These are phyloP conservation scores for Lycophotia porphyrea DNA, from an alignment of 2,888 invertebrate species.

Conservation along the genomic window DNA sequence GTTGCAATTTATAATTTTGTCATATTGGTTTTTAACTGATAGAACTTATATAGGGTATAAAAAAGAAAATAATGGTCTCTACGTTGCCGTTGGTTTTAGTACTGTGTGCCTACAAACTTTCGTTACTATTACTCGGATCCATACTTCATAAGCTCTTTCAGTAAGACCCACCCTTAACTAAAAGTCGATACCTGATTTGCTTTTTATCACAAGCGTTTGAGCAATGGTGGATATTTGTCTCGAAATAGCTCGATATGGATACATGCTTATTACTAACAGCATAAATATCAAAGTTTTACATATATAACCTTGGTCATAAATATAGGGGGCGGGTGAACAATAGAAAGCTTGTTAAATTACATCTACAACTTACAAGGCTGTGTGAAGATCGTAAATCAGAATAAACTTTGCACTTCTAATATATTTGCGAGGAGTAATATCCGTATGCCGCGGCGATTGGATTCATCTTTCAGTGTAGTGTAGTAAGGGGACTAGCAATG, in stretches of 20 bases:
- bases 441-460: slow-evolving; percentile 43
- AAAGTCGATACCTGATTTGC: slow-evolving; percentile 58
- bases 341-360: slow-evolving; percentile 61
- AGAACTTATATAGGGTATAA: neutral
- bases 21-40: neutral
- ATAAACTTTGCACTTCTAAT: slow-evolving; percentile 59
- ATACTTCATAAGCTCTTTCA: slow-evolving; percentile 15
- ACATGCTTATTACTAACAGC: slow-evolving; percentile 61
- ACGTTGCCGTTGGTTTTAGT: neutral
- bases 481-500: neutral
- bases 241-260: slow-evolving; percentile 61
- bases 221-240: slow-evolving; percentile 68
- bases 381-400: slow-evolving; percentile 56
- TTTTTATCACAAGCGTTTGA: slow-evolving; percentile 69
- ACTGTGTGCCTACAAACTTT: neutral
- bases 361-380: slow-evolving; percentile 46
- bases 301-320: slow-evolving; percentile 48
- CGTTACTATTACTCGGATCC: neutral
- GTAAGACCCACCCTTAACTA: slow-evolving; percentile 48
- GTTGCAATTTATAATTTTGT: neutral
- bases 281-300: slow-evolving; percentile 61
- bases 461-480: slow-evolving; percentile 45
- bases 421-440: slow-evolving; percentile 52
- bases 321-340: slow-evolving; percentile 60
- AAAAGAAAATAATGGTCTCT: neutral